Percentiles rank a stretch among this genome's conserved stretches.
phyloP scores from a whole-genome alignment of 2,113 vertebrate genomes.

The Chrysemys picta region DNA sequence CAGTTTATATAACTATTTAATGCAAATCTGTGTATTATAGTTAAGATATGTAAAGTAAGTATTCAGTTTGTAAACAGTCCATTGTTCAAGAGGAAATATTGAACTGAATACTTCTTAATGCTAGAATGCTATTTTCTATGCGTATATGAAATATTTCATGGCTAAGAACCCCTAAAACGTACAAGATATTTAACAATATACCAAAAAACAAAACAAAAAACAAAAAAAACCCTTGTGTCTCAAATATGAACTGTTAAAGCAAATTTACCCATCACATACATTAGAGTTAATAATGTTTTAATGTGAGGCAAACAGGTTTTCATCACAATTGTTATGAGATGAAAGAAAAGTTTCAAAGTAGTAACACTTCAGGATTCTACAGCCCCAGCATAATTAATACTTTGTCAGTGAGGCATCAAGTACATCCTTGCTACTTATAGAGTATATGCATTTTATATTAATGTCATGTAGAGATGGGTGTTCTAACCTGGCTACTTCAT shows the following conservation, averaged over 20 bases:
- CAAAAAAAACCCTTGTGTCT: neutral
- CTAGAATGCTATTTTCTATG: neutral
- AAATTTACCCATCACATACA: neutral
- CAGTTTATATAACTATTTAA: no score
- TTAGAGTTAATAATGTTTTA: fast-evolving
- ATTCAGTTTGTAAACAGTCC: neutral
- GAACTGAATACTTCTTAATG: neutral
- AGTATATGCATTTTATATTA: fast-evolving
- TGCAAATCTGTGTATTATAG: no score
- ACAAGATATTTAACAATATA: neutral
- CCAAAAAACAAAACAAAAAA: no score
- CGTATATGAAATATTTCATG: neutral
- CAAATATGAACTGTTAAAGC: neutral
- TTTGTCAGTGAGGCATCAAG: fast-evolving
- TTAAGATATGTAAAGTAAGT: neutral
- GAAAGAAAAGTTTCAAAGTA: neutral
- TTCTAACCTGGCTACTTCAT: fast-evolving
- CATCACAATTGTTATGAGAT: neutral
- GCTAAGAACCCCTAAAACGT: fast-evolving
- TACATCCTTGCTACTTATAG: fast-evolving
- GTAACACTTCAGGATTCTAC: neutral
- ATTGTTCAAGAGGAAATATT: neutral
- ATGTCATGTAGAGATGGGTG: fast-evolving
- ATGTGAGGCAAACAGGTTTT: fast-evolving
- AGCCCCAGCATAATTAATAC: fast-evolving